Evolutionary conservation across 1,140 invertebrate genomes (phyloP), one percentile per base, ranked within the genome.

Genomic region (Drosophila setifemur): DNA sequence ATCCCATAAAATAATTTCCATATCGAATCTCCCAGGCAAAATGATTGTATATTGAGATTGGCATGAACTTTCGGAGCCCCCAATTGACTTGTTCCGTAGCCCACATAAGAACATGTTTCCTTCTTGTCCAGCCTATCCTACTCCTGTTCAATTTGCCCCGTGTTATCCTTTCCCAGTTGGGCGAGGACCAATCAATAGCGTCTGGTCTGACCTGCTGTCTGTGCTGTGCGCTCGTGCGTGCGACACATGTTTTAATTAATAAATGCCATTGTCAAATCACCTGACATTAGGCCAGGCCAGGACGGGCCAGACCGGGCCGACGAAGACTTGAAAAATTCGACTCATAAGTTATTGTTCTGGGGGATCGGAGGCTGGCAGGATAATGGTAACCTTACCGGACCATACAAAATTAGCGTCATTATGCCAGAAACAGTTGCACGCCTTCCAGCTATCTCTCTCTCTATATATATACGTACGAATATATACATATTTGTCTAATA

Each of bases 181-280:
- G 44, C 64, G 60, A 81, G 57, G 76, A 58, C 75, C 68, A 79
- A 81, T 79, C 76, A 75, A 81, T 79, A 61, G 53, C 47, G 42
- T 49, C 57, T 64, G 57, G 57, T 25, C 53, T 14, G 31, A 39
- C 35, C 42, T 37, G 31, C 18, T 57, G 52, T 44, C 45, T 67
- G 40, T 48, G n/a, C n/a, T n/a, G 47, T 53, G 49, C 44, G 45
- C 58, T 50, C 53, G 79, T 85, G 70, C 54, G 58, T 71, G 63
- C 54, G 74, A 83, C 79, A 83, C 70, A 85, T 83, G 78, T 85
- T 83, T 85, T 79, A 83, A 83, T 83, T 83, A 83, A 83, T 83
- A 83, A 85, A 83, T 83, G 69, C 79, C 78, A 85, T 85, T 83
- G 78, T 83, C 81, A 85, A 85, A 83, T 83, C 79, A 78, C 63